phyloP scores from a whole-genome alignment of 1,140 invertebrate genomes.

The Leptonema lineaticorne region DNA sequence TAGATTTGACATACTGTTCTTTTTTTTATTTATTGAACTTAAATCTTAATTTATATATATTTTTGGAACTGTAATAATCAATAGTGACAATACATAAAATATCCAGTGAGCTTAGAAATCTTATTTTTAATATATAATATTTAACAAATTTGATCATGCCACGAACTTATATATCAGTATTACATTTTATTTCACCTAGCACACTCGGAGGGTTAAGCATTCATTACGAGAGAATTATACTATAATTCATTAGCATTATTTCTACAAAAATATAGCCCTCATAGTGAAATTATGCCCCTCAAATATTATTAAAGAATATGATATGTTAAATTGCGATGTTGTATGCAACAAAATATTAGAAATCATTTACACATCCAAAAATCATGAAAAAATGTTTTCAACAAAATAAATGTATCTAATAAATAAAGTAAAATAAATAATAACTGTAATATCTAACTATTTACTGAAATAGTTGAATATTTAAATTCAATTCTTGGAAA shows the following conservation, averaged over 20 bases:
- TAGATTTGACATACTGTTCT: no score
- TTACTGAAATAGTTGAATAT: no score
- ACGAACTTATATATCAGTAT: not conserved
- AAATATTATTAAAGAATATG: not conserved
- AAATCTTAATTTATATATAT: not conserved
- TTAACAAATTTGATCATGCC: constrained; percentile 6
- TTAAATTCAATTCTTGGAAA: no score
- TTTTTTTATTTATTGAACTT: no score
- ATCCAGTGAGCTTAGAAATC: constrained; percentile 1
- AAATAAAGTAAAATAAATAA: not conserved
- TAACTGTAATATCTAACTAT: not conserved
- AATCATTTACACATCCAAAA: not conserved
- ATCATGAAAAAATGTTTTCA: not conserved
- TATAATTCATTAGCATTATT: not conserved
- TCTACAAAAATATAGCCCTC: constrained; percentile 9
- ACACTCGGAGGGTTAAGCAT: not conserved
- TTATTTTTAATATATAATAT: not conserved
- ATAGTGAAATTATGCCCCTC: not conserved
- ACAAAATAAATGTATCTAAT: no score
- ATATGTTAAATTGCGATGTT: constrained; percentile 1
- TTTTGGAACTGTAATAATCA: not conserved
- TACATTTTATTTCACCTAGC: not conserved
- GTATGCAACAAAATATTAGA: no score
- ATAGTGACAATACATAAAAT: not conserved
- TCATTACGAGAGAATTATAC: not conserved